These are phyloP conservation scores for Poeciliopsis occidentalis DNA, from an alignment of 2,113 vertebrate species.

Conservation along the genomic window DNA sequence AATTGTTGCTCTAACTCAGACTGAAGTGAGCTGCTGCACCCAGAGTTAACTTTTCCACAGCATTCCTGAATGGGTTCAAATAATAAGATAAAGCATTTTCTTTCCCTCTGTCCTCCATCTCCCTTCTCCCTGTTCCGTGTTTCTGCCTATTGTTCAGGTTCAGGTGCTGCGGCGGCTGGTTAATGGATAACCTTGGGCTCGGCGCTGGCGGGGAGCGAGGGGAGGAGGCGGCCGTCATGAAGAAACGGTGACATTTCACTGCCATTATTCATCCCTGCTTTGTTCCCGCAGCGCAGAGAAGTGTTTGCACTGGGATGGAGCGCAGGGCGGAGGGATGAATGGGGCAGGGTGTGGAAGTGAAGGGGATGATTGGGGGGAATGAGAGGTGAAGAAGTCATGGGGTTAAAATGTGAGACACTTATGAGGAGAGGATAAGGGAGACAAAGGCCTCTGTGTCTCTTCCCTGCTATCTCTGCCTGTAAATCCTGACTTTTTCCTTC, in stretches of 20 bases:
- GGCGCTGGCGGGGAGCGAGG: constrained; percentile 44
- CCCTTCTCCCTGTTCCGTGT: constrained; percentile 26
- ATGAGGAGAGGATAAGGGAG: constrained; percentile 52
- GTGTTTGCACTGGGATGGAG: constrained; percentile 81
- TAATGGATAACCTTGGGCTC: constrained; percentile 79
- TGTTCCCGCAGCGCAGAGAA: constrained; percentile 66
- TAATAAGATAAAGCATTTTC: constrained; percentile 6
- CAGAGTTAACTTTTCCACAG: not conserved
- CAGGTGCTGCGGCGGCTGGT: constrained; percentile 67
- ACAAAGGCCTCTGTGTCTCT: constrained; percentile 59
- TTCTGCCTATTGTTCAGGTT: constrained; percentile 66
- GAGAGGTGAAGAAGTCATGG: constrained; percentile 75
- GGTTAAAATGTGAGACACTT: constrained; percentile 71
- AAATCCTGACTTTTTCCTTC: constrained; percentile 13
- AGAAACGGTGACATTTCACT: constrained; percentile 82
- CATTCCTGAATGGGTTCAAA: not conserved
- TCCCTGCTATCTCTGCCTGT: constrained; percentile 37
- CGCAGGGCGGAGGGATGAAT: constrained; percentile 69
- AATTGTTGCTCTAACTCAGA: not conserved
- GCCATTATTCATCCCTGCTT: constrained; percentile 82
- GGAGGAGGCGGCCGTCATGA: constrained; percentile 66
- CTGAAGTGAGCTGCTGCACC: not conserved
- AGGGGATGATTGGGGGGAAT: constrained; percentile 24
- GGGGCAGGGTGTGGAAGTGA: constrained; percentile 57
- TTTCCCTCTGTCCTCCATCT: not conserved